phyloP scores from a whole-genome alignment of 2,888 invertebrate genomes.

The Xylota segnis region DNA sequence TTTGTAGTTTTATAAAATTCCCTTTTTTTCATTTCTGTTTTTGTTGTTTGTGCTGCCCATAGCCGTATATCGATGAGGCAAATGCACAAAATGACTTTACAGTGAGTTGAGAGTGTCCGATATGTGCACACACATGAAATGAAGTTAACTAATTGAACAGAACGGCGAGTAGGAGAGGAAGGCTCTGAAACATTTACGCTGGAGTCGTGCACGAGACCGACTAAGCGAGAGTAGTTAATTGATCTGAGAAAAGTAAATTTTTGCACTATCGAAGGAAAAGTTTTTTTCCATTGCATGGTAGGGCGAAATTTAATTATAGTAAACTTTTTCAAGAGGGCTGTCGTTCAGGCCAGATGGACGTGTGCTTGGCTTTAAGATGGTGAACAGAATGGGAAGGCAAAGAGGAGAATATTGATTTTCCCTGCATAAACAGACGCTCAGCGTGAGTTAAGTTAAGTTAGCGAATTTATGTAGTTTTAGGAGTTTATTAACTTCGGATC shows the following conservation, averaged over 20 bases:
- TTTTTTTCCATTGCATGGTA: slow-evolving; percentile 32
- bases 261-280: slow-evolving; percentile 28
- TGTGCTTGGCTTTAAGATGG: not conserved
- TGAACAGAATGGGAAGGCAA: not conserved
- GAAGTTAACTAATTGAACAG: slow-evolving; percentile 72
- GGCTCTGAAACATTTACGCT: slow-evolving; percentile 19
- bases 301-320: slow-evolving; percentile 26
- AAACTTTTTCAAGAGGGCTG: slow-evolving; percentile 26
- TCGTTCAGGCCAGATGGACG: not conserved
- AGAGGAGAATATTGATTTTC: not conserved
- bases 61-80: slow-evolving; percentile 53
- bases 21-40: too few relatives aligned
- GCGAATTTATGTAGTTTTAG: not conserved
- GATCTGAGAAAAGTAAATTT: slow-evolving; percentile 52
- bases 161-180: not conserved
- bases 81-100: slow-evolving; percentile 58
- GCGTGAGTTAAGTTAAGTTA: not conserved
- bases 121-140: slow-evolving; percentile 63
- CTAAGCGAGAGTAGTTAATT: slow-evolving; percentile 40
- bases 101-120: slow-evolving; percentile 57
- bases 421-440: not conserved
- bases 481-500: not conserved
- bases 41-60: not conserved
- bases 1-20: slow-evolving; percentile 27
- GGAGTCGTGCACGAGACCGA: slow-evolving; percentile 1